Conservation (phyloP, 2,888 invertebrate species). For the Rhagonycha lutea region DNA sequence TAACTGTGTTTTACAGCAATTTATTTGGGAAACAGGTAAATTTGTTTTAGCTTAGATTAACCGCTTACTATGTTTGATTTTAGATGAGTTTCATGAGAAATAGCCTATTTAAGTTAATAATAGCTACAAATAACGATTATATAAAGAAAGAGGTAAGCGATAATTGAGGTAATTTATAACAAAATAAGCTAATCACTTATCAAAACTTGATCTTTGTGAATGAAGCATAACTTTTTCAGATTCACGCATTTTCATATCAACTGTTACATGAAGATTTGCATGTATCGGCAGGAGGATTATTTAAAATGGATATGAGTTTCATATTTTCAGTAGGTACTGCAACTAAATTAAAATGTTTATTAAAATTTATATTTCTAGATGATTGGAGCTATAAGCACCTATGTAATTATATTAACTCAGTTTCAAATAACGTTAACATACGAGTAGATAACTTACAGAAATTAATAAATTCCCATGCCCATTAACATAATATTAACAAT, state of each 20-base stretch:
- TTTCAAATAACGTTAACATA: neutral
- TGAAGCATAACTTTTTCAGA: neutral
- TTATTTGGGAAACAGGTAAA: neutral
- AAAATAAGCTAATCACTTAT: neutral
- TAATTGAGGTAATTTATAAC: neutral
- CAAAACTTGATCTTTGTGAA: no score
- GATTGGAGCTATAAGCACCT: neutral
- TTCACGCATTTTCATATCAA: neutral
- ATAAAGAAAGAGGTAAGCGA: neutral
- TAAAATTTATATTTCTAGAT: neutral
- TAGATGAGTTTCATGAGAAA: neutral
- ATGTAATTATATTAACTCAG: neutral
- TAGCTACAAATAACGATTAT: neutral
- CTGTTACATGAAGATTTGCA: neutral
- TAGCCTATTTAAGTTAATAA: neutral
- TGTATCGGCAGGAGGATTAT: neutral
- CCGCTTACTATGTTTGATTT: neutral
- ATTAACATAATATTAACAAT: no score
- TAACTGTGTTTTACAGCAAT: neutral
- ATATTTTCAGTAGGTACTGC: neutral
- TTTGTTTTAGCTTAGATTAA: neutral
- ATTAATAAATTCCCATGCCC: no score
- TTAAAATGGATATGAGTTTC: neutral
- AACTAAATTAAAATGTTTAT: neutral
- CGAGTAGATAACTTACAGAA: no score